Conservation (phyloP, 1,140 invertebrate species). For the Pissodes strobi region DNA sequence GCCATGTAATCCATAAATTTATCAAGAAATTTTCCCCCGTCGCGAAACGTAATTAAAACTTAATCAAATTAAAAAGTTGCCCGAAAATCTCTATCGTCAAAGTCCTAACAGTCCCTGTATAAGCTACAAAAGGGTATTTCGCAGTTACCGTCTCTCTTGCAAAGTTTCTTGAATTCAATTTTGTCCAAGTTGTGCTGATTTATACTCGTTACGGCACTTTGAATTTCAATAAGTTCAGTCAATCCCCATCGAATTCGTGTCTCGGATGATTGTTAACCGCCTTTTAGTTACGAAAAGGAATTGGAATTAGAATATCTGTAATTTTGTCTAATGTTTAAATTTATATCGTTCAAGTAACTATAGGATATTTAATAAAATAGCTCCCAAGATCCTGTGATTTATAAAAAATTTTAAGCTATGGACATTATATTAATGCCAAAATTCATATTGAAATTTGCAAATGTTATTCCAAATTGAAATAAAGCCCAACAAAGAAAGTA, state of each 20-base stretch:
- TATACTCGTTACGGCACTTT: constrained; percentile 9
- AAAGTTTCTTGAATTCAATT: constrained; percentile 15
- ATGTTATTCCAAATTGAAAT: too few relatives aligned
- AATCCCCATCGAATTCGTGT: neutral
- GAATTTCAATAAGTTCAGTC: constrained; percentile 11
- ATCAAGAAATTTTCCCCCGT: constrained; percentile 30
- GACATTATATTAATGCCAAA: too few relatives aligned
- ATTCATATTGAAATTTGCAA: too few relatives aligned
- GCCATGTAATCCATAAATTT: constrained; percentile 27
- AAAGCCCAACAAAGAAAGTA: too few relatives aligned
- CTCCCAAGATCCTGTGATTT: too few relatives aligned
- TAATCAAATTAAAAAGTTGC: constrained; percentile 31
- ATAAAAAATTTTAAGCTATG: too few relatives aligned
- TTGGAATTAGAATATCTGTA: too few relatives aligned
- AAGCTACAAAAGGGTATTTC: neutral
- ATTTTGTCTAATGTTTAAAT: too few relatives aligned
- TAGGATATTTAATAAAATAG: too few relatives aligned
- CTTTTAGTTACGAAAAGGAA: too few relatives aligned
- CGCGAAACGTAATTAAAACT: constrained; percentile 30
- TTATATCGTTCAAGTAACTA: too few relatives aligned
- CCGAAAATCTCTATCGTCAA: constrained; percentile 17
- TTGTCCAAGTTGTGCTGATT: constrained; percentile 8
- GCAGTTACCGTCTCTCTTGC: neutral
- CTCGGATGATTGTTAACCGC: too few relatives aligned
- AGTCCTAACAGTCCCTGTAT: neutral